Percentiles rank a stretch among this genome's conserved stretches.
Evolutionary conservation across 2,113 vertebrate species (phyloP).

Genomic region (Bos indicus): DNA sequence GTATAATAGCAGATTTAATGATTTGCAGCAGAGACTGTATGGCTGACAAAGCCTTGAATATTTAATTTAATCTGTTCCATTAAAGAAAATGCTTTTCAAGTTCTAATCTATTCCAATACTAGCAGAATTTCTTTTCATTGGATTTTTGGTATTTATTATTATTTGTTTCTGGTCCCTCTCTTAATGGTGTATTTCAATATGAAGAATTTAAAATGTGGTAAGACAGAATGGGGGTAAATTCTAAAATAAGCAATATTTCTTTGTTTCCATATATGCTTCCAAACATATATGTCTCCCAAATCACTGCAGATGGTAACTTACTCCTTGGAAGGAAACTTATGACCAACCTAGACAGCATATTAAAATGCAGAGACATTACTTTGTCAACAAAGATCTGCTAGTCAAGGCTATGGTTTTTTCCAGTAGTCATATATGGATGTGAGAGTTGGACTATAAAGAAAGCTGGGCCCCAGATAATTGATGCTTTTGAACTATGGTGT

Average conservation of each 20-base stretch:
- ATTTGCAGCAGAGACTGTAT: neutral
- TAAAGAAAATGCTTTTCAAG: neutral
- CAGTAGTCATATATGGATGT: neutral
- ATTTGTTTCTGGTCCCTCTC: neutral
- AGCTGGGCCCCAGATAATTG: neutral
- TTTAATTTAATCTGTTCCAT: neutral
- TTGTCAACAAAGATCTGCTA: neutral
- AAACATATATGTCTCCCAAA: neutral
- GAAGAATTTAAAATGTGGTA: neutral
- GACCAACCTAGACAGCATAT: neutral
- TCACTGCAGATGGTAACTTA: neutral
- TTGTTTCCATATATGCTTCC: neutral
- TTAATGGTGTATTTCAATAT: neutral
- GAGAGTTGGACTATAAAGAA: neutral
- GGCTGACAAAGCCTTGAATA: neutral
- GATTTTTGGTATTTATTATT: neutral
- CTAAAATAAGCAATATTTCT: neutral
- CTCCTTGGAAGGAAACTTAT: neutral
- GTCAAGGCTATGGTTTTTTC: neutral
- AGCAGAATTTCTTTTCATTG: neutral
- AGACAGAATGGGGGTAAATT: neutral
- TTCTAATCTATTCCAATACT: neutral
- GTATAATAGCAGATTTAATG: neutral
- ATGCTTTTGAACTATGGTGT: neutral
- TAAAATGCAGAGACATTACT: neutral